Base-by-base conservation (phyloP, 2,113 vertebrate species). In the Petrocephalus zakoni region DNA sequence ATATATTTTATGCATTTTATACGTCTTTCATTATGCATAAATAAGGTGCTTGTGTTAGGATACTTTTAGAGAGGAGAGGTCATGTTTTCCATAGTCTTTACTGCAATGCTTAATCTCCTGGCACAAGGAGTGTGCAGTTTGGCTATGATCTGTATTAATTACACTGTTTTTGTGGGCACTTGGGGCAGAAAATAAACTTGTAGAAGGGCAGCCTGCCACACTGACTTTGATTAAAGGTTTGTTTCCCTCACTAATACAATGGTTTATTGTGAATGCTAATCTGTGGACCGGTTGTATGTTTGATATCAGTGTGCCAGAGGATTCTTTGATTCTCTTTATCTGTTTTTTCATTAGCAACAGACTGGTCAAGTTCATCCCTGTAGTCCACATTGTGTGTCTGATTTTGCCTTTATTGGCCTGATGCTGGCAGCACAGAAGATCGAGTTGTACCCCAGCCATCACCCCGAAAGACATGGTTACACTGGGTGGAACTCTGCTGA, bases 101-200 rank as follows among this genome's bases (percentile, higher is more conserved):
- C 88, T 49, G 68, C 49, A 37, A 81, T 88, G 52, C 83, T 86
- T 89, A 87, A 88, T 90, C 64, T 90, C 83, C 89, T 91, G 88
- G 72, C 86, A 84, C n/a, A n/a, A 37, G 29, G 81, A 89, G 83
- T 22, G 81, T 89, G 78, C 72, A 88, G 75, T 87, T 85, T 22
- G 84, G 53, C 84, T 83, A 68, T 87, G 88, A 88, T 46, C 7
- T 91, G 46, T 90, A 90, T 91, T 91, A 91, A 89, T 90, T 91
- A 84, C 86, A 88, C 52, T 72, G 11, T 87, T 47, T 90, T 56
- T 90, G 89, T 86, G 90, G 89, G 85, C 88, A 90, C 84, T 88
- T 53, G 47, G 82, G 64, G 46, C 88, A 90, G 25, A 49, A 87
- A 88, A 87, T 85, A 78, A 89, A 88, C 83, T 83, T 53, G 4